Percentiles rank a stretch among this genome's conserved stretches.
Conservation (phyloP, 2,888 invertebrate species). For the Tinea trinotella region DNA sequence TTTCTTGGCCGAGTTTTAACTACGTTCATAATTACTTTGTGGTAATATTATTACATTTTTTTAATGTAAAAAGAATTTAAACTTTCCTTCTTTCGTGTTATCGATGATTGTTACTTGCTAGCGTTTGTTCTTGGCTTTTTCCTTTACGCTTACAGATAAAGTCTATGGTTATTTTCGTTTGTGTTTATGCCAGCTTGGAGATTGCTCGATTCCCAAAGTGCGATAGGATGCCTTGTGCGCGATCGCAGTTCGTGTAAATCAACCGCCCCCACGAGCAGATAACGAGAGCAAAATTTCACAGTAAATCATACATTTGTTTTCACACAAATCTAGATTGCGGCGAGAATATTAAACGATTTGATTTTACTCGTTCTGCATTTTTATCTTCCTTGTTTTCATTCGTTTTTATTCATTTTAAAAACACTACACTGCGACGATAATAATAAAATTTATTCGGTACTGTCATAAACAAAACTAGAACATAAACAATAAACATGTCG, state of each 20-base stretch:
- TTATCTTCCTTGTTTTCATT: conserved; percentile 1
- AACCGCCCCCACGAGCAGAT: conserved; percentile 21
- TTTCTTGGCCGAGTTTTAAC: conserved; percentile 32
- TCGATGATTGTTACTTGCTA: background rate
- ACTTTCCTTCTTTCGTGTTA: conserved; percentile 8
- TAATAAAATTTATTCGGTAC: background rate
- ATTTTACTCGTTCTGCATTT: conserved; percentile 14
- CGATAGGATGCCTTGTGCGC: conserved; percentile 15
- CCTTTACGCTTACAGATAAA: conserved; percentile 16
- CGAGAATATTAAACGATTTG: conserved; percentile 20
- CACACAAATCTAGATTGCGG: conserved; percentile 18
- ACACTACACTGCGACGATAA: no score
- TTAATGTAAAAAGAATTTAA: background rate
- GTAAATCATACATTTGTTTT: conserved; percentile 22
- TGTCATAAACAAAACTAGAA: background rate
- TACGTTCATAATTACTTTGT: conserved; percentile 17
- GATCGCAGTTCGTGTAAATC: conserved; percentile 21
- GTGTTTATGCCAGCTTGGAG: conserved; percentile 17
- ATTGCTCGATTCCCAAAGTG: conserved; percentile 18
- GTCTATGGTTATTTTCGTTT: conserved; percentile 13
- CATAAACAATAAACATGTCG: no score
- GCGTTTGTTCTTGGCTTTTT: background rate
- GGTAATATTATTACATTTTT: conserved; percentile 16
- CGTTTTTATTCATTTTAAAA: background rate
- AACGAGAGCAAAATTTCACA: conserved; percentile 21